A percentile compares a stretch with the other conserved stretches of the same genome.
phyloP scores from a whole-genome alignment of 2,113 vertebrate genomes.

The Gila orcuttii region DNA sequence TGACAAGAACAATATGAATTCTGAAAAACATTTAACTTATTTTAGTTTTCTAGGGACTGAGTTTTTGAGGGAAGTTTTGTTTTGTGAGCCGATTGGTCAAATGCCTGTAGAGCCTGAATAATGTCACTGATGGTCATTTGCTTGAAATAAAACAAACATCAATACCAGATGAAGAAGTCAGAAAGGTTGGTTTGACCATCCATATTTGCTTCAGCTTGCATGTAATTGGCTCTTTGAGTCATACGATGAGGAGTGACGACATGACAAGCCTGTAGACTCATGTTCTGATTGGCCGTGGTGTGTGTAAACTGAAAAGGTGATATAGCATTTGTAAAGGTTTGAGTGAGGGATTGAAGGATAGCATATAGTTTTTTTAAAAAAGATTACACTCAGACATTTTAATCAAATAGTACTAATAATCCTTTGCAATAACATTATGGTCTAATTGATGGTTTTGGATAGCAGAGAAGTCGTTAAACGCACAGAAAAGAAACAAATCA shows the following conservation, averaged over 20 bases:
- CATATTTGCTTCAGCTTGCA: not conserved
- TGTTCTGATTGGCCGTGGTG: not conserved
- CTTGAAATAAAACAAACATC: not conserved
- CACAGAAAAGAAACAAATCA: not conserved
- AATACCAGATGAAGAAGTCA: not conserved
- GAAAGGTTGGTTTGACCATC: slow-evolving; percentile 13
- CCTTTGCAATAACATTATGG: not conserved
- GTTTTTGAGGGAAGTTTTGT: slow-evolving; percentile 56
- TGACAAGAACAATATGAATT: slow-evolving; percentile 80
- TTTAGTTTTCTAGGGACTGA: slow-evolving; percentile 69
- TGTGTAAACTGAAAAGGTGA: not conserved
- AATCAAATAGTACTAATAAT: not conserved
- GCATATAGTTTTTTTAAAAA: not conserved
- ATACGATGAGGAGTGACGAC: not conserved
- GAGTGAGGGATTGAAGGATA: not conserved
- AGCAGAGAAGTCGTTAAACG: not conserved
- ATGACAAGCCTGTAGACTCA: not conserved
- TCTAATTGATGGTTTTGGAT: not conserved
- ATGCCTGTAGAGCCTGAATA: slow-evolving; percentile 1
- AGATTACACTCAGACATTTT: not conserved
- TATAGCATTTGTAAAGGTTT: not conserved
- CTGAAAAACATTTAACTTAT: slow-evolving; percentile 78
- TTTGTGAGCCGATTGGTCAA: slow-evolving; percentile 29
- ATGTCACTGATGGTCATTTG: not conserved
- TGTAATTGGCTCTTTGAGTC: not conserved